These are phyloP conservation scores for Luperina testacea DNA, from an alignment of 2,888 invertebrate genomes.

Conservation along the genomic window DNA sequence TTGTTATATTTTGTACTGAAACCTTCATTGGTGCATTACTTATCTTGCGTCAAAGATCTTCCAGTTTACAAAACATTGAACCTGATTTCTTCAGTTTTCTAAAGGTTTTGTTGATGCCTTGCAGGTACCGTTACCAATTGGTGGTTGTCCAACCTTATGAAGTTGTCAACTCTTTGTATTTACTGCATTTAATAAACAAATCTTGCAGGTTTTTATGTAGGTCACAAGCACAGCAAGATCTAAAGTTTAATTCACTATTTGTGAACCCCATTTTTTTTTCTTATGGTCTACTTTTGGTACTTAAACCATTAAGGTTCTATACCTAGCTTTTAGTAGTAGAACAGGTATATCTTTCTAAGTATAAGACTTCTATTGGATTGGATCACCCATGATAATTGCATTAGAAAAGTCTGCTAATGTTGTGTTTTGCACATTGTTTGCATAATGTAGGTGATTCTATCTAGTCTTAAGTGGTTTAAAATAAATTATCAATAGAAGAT, in stretches of 20 bases:
- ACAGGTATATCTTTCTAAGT: conserved; percentile 14
- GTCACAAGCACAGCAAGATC: conserved; percentile 43
- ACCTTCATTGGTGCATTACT: conserved; percentile 39
- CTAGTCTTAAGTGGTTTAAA: neutral
- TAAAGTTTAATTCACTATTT: conserved; percentile 11
- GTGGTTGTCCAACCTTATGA: neutral
- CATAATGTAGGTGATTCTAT: neutral
- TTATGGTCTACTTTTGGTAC: neutral
- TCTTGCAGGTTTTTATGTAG: conserved; percentile 46
- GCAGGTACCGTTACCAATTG: conserved; percentile 17
- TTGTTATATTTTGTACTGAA: conserved; percentile 21
- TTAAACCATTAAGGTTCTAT: neutral
- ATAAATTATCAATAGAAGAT: conserved; percentile 15
- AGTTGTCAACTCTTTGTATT: conserved; percentile 19
- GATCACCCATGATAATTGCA: conserved; percentile 43
- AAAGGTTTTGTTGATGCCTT: conserved; percentile 33
- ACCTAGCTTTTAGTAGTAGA: conserved; percentile 7
- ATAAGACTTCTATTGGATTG: conserved; percentile 13
- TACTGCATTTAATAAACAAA: conserved; percentile 43
- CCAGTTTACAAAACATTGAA: conserved; percentile 66
- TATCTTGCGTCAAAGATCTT: conserved; percentile 30
- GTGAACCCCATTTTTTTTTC: conserved; percentile 11
- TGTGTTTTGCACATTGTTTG: conserved; percentile 40
- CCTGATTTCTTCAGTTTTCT: conserved; percentile 58
- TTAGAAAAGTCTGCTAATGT: conserved; percentile 34